Base-by-base conservation (phyloP, 2,797 vertebrate genomes). In the Dryobates pubescens region DNA sequence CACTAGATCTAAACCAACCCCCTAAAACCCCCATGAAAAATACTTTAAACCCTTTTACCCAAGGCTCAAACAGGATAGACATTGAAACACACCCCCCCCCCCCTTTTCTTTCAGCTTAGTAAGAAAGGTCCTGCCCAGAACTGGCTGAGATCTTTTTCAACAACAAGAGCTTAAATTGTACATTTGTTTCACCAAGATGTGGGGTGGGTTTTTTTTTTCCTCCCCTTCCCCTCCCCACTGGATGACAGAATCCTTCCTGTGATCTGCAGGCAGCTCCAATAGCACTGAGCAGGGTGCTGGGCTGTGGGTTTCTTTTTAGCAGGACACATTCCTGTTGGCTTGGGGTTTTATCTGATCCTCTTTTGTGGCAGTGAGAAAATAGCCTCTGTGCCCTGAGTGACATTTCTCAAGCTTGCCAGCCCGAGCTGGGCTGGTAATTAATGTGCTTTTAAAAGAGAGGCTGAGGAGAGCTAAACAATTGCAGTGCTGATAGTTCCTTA, bases 321-420 rank as follows among this genome's bases (percentile, higher is more conserved):
- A 24, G 11, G 23, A 51, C 49, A 24, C 22, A 51, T 51, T 23
- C 20, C 49, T 23, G 5, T 24, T 51, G 49, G 82, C 79, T 90
- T 75, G 76, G 89, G 93, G 76, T 88, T 88, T 94, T 93, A 92
- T 92, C 93, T 93, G 87, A 54, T 94, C 67, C 10, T 94, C 90
- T 56, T 92, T 85, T 75, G 89, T 94, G 90, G 67, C 53, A 13
- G 54, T 0, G 56, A 90, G 79, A 63, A 94, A 90, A 90, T 17
- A 88, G 85, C 90, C 82, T 56, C 8, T 54, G 5, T 79, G 86
- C 73, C 87, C 89, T 82, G 43, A 86, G 73, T 91, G 94, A 51
- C 74, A 71, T 84, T 88, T 56, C 71, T 92, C 70, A 14, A 43
- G 85, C 92, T 89, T 89, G 82, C 89, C 92, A 92, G 87, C 79